These are phyloP conservation scores for Drosophila varians DNA, from an alignment of 1,140 invertebrate species.

Conservation along the genomic window DNA sequence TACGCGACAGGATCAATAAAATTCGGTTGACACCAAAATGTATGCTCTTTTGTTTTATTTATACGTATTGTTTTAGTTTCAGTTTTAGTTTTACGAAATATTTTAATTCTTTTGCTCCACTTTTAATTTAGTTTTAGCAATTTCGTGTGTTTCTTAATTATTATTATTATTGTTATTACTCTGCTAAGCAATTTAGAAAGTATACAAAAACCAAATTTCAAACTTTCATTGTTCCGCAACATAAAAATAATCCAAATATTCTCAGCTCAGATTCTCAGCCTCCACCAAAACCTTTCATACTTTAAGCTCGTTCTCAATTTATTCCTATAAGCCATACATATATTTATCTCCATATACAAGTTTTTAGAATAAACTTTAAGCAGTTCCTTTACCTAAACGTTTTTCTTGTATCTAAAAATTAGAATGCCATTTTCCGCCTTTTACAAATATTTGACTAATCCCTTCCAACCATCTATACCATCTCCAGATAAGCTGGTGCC, in stretches of 20 bases:
- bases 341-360: constrained; percentile 40
- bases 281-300: constrained; percentile 45
- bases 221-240: constrained; percentile 32
- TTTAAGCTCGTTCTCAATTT: constrained; percentile 67
- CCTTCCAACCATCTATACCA: constrained; percentile 42
- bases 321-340: constrained; percentile 62
- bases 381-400: constrained; percentile 64
- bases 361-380: constrained; percentile 57
- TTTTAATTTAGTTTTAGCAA: constrained; percentile 42
- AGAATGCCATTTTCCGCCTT: constrained; percentile 18
- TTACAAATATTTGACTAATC: constrained; percentile 22
- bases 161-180: constrained; percentile 13
- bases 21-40: constrained; percentile 56
- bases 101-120: constrained; percentile 27
- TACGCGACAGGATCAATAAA: constrained; percentile 37
- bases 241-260: constrained; percentile 1
- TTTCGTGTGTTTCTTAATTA: constrained; percentile 39
- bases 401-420: constrained; percentile 44
- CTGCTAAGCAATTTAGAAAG: constrained; percentile 41
- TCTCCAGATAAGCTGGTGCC: constrained; percentile 78
- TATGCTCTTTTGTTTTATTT: constrained; percentile 59
- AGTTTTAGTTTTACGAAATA: constrained; percentile 29
- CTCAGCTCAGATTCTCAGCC: neutral
- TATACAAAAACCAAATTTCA: constrained; percentile 16
- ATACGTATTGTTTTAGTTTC: constrained; percentile 41